These are phyloP conservation scores for Rotaria sp. DNA, from an alignment of 2,888 invertebrate genomes.

Conservation along the genomic window DNA sequence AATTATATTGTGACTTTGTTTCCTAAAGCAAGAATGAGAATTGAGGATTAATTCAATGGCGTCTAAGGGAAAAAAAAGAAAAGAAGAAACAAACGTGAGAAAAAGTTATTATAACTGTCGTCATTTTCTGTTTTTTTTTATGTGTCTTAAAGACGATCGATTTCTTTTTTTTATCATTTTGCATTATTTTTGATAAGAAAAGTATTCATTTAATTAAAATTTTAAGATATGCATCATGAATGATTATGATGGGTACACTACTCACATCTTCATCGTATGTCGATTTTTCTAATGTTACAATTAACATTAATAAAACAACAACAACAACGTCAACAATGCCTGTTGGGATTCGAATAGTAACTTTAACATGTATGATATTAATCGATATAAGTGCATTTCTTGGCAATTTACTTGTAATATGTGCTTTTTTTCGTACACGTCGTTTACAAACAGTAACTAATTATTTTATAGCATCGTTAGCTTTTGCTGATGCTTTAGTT, in stretches of 20 bases:
- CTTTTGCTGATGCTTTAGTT: conserved; percentile 44
- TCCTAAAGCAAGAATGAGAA: background rate
- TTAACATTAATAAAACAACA: background rate
- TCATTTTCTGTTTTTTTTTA: background rate
- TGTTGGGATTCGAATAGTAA: background rate
- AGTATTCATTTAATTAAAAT: background rate
- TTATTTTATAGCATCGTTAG: conserved; percentile 44
- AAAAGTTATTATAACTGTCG: background rate
- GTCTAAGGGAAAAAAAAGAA: background rate
- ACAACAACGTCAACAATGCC: background rate
- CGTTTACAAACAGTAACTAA: conserved; percentile 44
- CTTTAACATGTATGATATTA: background rate
- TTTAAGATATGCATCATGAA: background rate
- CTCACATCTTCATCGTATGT: background rate
- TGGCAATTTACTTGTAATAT: conserved; percentile 44
- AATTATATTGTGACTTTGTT: background rate
- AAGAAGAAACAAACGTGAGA: background rate
- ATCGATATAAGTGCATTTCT: conserved; percentile 33
- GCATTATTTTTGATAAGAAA: background rate
- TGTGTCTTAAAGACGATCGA: background rate
- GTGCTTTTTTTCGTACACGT: conserved; percentile 43
- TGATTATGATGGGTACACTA: background rate
- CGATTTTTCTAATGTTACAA: background rate
- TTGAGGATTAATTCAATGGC: background rate
- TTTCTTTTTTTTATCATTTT: background rate